A percentile compares a stretch with the other conserved stretches of the same genome.
Conservation (phyloP, 2,888 invertebrate genomes). For the Nephrotoma flavescens region DNA sequence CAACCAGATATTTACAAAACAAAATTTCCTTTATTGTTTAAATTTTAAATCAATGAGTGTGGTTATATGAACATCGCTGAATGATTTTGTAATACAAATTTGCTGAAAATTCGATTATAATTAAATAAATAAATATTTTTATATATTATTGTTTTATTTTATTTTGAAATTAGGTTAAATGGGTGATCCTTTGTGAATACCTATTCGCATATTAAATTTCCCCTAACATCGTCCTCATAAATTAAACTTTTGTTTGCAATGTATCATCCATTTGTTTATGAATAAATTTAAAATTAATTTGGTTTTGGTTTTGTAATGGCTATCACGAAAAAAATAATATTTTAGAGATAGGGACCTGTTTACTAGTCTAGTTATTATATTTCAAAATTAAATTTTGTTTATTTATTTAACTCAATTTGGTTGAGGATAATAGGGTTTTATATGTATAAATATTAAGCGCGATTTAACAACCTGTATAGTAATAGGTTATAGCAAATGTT, state of each 20-base stretch:
- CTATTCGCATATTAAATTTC: background rate
- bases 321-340: too few species aligned
- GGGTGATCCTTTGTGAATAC: background rate
- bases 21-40: too few species aligned
- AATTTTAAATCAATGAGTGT: too few species aligned
- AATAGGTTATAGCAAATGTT: too few species aligned
- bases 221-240: background rate
- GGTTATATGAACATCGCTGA: too few species aligned
- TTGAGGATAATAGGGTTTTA: too few species aligned
- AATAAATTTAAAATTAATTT: background rate
- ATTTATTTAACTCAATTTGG: background rate
- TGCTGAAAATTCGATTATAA: background rate
- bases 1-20: too few species aligned
- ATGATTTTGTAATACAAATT: background rate
- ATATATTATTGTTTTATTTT: background rate
- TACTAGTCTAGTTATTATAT: background rate
- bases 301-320: background rate
- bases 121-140: background rate
- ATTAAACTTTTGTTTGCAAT: background rate
- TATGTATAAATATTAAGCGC: too few species aligned
- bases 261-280: background rate
- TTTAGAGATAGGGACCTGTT: background rate
- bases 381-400: background rate
- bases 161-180: background rate
- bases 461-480: background rate